Conservation (phyloP, 30 jellyfish, hydroid and myxozoan genomes). For the Aurelia sp. region DNA sequence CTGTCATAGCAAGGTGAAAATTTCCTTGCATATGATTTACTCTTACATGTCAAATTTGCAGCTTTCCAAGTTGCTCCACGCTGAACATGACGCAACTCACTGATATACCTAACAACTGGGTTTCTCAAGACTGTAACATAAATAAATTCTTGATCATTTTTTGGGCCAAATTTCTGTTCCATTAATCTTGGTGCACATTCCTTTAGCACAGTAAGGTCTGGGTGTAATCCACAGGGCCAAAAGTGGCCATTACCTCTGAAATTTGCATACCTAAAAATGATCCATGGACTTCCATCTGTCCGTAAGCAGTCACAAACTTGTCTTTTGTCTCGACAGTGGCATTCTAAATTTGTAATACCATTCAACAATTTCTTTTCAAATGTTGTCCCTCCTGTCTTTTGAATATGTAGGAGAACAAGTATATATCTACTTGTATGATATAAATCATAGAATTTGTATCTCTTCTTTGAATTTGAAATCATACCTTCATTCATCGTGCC, state of each 20-base stretch:
- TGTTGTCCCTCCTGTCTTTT: constrained; percentile 94
- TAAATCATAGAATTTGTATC: not conserved
- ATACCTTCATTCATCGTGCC: too few relatives aligned
- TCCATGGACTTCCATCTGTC: constrained; percentile 73
- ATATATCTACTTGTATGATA: not conserved
- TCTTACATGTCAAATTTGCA: constrained; percentile 69
- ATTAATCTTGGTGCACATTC: constrained; percentile 77
- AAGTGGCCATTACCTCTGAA: not conserved
- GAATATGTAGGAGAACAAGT: constrained; percentile 88
- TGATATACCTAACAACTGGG: constrained; percentile 80
- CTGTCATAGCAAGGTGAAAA: constrained; percentile 66
- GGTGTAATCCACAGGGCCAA: constrained; percentile 99
- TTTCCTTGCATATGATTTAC: not conserved
- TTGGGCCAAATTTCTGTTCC: constrained; percentile 3
- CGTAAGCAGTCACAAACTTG: constrained; percentile 75
- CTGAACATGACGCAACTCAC: constrained; percentile 93
- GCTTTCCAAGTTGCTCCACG: constrained; percentile 93
- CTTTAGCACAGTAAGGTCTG: constrained; percentile 73
- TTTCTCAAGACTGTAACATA: constrained; percentile 81
- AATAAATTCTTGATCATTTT: constrained; percentile 28
- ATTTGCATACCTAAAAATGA: constrained; percentile 80
- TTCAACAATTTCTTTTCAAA: constrained; percentile 64
- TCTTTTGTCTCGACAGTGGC: constrained; percentile 48
- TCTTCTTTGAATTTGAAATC: too few relatives aligned
- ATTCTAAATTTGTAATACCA: constrained; percentile 49